phyloP scores from a whole-genome alignment of 2,113 vertebrate species.

The Microtus ochrogaster region DNA sequence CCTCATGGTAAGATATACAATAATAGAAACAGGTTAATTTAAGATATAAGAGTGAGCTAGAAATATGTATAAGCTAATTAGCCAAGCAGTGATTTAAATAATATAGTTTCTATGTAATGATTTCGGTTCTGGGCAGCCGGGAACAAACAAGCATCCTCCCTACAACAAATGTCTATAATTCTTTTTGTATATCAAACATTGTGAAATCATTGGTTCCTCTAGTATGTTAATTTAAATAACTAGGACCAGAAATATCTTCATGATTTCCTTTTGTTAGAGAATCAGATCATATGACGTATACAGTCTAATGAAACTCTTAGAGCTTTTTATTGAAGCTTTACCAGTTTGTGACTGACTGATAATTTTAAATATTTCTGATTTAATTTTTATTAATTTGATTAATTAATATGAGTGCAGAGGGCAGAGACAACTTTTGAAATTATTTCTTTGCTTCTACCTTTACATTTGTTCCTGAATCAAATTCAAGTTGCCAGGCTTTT shows the following conservation, averaged over 20 bases:
- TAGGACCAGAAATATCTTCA: neutral
- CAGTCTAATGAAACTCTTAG: neutral
- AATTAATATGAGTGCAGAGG: neutral
- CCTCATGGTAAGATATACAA: no score
- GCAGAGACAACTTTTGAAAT: no score
- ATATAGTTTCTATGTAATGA: no score
- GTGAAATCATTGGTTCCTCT: neutral
- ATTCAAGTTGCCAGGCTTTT: neutral
- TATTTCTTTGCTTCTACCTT: neutral
- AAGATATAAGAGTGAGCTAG: no score
- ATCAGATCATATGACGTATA: neutral
- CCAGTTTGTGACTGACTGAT: neutral
- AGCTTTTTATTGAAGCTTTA: neutral
- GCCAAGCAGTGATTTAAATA: no score
- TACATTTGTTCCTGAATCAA: neutral
- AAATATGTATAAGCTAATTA: no score
- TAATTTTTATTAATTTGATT: neutral
- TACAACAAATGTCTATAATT: neutral
- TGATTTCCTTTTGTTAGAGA: neutral
- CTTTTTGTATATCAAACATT: neutral
- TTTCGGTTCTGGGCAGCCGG: no score
- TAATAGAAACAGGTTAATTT: no score
- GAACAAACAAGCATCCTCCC: no score
- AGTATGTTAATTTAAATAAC: neutral
- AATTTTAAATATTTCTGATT: neutral